Base-by-base conservation (phyloP, 1,140 invertebrate species). In the Ptiloglossa arizonensis region DNA sequence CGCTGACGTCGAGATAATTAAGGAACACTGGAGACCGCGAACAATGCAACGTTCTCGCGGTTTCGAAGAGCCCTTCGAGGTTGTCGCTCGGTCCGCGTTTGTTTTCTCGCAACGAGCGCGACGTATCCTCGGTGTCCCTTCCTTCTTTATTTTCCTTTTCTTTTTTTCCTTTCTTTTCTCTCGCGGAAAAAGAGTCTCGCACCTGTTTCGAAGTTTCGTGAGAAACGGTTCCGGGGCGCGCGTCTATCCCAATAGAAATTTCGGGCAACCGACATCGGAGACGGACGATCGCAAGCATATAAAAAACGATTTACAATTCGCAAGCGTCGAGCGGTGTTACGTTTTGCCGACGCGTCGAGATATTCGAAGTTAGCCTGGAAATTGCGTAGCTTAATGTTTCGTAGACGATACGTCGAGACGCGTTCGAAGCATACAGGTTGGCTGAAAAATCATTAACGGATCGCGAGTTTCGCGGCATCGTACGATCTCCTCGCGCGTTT, bases 371-470 rank as follows among this genome's bases (percentile, higher is more conserved):
- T 24, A 29, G 54, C 27, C 56, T 29, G 27, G n/a, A 41, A 32
- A 68, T n/a, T n/a, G 15, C 15, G 68, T 73, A 22, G 6, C 46
- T 66, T 35, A 50, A 72, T n/a, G 22, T 9, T 44, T 74, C 38
- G 19, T 27, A 59, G 57, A 69, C 56, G 63, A 64, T 60, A 66
- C 22, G 56, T 57, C n/a, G 22, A 29, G 46, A 48, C 73, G 44
- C 59, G 29, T 64, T 52, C n/a, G 62, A 50, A 70, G 79, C 74
- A 60, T 73, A 66, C 54, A 57, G 46, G 66, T 81, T 73, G 48
- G 56, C 63, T 68, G n/a, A 70, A 52, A 52, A 73, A 79, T 67
- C 29, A 50, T 62, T 50, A 70, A 56, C 74, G 35, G 27, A 5
- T 38, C 22, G 66, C 59, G 27, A 62, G 22, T 32, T 22, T 9